These are phyloP conservation scores for Porites rus DNA, from an alignment of 92 coral and sea anemone species.

Conservation along the genomic window DNA sequence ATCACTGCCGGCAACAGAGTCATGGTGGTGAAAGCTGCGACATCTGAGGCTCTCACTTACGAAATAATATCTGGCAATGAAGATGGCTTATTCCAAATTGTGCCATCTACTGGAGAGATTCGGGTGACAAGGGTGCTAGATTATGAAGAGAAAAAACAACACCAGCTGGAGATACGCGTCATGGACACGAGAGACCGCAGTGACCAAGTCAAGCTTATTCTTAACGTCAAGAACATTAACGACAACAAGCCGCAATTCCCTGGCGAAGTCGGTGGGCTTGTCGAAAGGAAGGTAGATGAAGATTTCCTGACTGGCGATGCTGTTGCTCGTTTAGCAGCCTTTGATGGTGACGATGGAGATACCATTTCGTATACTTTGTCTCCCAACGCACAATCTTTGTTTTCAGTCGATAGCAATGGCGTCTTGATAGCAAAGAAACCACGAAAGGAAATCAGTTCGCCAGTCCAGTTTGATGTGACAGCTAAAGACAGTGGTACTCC, in stretches of 20 bases:
- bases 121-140: constrained; percentile 79
- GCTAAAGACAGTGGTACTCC: constrained; percentile 80
- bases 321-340: constrained; percentile 80
- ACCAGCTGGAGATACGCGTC: constrained; percentile 75
- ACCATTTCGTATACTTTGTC: constrained; percentile 60
- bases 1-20: constrained; percentile 78
- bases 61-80: constrained; percentile 73
- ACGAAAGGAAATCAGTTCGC: constrained; percentile 67
- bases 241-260: constrained; percentile 89
- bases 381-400: constrained; percentile 46
- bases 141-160: constrained; percentile 73
- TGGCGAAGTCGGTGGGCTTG: constrained; percentile 68
- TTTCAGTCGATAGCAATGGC: constrained; percentile 72
- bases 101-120: constrained; percentile 78
- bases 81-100: constrained; percentile 78
- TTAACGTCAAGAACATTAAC: constrained; percentile 81
- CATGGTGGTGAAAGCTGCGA: constrained; percentile 93
- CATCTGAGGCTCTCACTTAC: constrained; percentile 90
- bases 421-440: constrained; percentile 72
- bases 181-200: constrained; percentile 85
- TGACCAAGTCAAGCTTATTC: constrained; percentile 80
- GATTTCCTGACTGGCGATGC: constrained; percentile 76
- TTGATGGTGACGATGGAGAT: constrained; percentile 78
- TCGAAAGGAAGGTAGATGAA: constrained; percentile 86
- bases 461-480: constrained; percentile 59